These are phyloP conservation scores for Micrastur ruficollis DNA, from an alignment of 2,797 vertebrate species.

Conservation along the genomic window DNA sequence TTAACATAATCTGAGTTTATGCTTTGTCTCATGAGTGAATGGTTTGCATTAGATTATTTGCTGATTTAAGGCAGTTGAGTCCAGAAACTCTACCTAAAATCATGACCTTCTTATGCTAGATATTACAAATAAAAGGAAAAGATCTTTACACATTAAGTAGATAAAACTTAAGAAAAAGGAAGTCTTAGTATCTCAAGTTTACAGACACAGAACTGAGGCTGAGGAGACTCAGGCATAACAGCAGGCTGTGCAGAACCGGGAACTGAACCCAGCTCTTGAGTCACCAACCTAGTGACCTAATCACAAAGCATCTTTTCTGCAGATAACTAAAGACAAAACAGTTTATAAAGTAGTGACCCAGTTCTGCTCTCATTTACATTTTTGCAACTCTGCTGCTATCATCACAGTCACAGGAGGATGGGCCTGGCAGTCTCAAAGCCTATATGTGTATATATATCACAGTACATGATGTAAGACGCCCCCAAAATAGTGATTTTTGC, in stretches of 20 bases:
- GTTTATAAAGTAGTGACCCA: slow-evolving; percentile 30
- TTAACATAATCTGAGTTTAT: not conserved
- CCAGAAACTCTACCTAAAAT: not conserved
- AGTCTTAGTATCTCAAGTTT: not conserved
- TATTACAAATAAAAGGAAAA: not conserved
- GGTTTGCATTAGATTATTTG: not conserved
- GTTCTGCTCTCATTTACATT: slow-evolving; percentile 17
- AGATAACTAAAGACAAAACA: not conserved
- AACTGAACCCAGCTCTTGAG: not conserved
- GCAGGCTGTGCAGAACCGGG: not conserved
- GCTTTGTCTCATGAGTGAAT: not conserved
- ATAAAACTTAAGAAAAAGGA: slow-evolving; percentile 8
- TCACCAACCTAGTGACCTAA: not conserved
- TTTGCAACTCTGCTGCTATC: not conserved
- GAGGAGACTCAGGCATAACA: not conserved
- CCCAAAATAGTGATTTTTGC: not conserved
- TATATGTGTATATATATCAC: not conserved
- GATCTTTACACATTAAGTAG: not conserved
- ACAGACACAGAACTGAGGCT: not conserved
- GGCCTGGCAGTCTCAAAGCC: not conserved
- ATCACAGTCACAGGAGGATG: not conserved
- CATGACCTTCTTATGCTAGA: not conserved
- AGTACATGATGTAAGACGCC: not conserved
- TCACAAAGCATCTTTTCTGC: not conserved
- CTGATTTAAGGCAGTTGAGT: not conserved